These are phyloP conservation scores for Drosophila pseudotakahashii DNA, from an alignment of 2,888 invertebrate species.

Conservation along the genomic window DNA sequence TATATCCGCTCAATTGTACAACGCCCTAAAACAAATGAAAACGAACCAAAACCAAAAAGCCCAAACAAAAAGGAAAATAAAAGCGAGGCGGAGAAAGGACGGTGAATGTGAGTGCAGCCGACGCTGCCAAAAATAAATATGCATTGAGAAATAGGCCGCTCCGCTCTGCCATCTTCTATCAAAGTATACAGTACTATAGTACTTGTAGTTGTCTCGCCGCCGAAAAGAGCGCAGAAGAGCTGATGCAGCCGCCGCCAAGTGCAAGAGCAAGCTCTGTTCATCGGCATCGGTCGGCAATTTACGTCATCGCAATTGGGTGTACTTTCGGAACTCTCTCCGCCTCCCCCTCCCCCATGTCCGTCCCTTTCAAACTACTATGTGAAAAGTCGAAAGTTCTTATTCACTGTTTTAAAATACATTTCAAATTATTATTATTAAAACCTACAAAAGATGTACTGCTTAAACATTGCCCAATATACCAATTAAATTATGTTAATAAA, in stretches of 20 bases:
- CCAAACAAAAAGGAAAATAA: slow-evolving; percentile 30
- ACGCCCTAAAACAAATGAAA: slow-evolving; percentile 70
- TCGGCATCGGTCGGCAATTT: slow-evolving; percentile 43
- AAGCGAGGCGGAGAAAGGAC: slow-evolving; percentile 58
- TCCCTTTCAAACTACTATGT: too few relatives aligned
- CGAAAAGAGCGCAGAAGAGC: slow-evolving; percentile 8
- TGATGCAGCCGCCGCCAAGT: slow-evolving; percentile 59
- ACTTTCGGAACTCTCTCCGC: slow-evolving; percentile 16
- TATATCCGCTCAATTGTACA: slow-evolving; percentile 75
- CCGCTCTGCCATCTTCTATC: slow-evolving; percentile 27
- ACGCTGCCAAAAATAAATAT: slow-evolving; percentile 74
- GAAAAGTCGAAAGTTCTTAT: too few relatives aligned
- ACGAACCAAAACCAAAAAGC: slow-evolving; percentile 14
- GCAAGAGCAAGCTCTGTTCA: slow-evolving; percentile 66
- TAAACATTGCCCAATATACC: too few relatives aligned
- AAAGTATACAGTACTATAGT: slow-evolving; percentile 6
- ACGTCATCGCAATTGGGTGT: slow-evolving; percentile 35
- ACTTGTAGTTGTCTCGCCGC: slow-evolving; percentile 19
- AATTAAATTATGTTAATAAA: too few relatives aligned
- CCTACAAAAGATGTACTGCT: too few relatives aligned
- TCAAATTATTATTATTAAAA: too few relatives aligned
- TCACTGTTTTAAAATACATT: too few relatives aligned
- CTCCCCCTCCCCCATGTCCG: not conserved
- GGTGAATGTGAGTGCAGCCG: slow-evolving; percentile 66
- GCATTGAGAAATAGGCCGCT: slow-evolving; percentile 74